These are phyloP conservation scores for Molothrus aeneus DNA, from an alignment of 2,797 vertebrate species.

Conservation along the genomic window DNA sequence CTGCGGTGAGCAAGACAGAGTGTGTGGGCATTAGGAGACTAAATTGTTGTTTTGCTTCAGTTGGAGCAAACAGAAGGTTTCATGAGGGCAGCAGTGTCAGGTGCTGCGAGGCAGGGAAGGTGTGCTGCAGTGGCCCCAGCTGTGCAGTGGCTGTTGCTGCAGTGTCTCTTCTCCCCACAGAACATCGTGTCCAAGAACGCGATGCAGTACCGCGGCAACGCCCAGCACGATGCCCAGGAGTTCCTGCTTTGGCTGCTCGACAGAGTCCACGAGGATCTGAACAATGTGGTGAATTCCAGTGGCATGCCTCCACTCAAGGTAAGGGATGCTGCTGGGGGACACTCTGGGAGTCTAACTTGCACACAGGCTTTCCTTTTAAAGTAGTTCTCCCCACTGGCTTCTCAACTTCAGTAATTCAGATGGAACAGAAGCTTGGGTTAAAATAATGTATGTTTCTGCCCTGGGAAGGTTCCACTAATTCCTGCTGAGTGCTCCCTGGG, in stretches of 20 bases:
- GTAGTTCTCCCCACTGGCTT: background rate
- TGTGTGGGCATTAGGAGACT: background rate
- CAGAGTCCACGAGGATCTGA: constrained; percentile 94
- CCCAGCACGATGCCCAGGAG: constrained; percentile 97
- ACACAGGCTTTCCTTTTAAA: background rate
- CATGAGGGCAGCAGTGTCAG: background rate
- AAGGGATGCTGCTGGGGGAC: background rate
- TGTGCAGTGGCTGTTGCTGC: background rate
- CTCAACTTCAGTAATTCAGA: background rate
- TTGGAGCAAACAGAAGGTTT: background rate
- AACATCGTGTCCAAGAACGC: constrained; percentile 93
- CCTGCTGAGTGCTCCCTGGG: background rate
- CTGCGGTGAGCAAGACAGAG: background rate
- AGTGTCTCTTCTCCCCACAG: constrained; percentile 66
- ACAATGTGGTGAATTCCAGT: constrained; percentile 83
- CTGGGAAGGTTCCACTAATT: background rate
- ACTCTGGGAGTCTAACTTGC: fast-evolving
- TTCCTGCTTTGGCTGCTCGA: constrained; percentile 98
- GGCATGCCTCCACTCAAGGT: constrained; percentile 87
- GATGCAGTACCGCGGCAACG: constrained; percentile 92
- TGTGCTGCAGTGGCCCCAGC: background rate
- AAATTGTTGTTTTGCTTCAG: background rate
- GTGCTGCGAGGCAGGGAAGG: background rate
- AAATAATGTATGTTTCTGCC: background rate
- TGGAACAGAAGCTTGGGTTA: background rate